Evolutionary conservation across 2,113 vertebrate genomes (phyloP), one percentile per base, ranked within the genome.

Genomic region (Drymodes brunneopygia): DNA sequence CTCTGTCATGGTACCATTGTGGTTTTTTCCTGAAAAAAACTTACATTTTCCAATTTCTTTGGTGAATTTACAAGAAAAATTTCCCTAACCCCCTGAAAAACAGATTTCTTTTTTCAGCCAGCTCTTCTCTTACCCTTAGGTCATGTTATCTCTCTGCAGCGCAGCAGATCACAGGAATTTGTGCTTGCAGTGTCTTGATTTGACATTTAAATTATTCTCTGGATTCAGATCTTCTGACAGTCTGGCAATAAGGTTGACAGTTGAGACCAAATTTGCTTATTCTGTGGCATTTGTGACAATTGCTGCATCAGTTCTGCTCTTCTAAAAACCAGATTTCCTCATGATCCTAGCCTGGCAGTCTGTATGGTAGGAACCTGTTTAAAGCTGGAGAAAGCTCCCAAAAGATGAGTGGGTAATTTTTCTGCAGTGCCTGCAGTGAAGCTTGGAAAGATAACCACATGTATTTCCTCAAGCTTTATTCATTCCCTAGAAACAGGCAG

Each of bases 171-270:
- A 80, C 61, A 77, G 57, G 74, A 82, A 88, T 92, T 83, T 82
- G 85, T 84, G 67, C 90, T 93, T 90, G 64, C 74, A 64, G 51
- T 70, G 60, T 75, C 85, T 95, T 86, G 87, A 94, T 94, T 97
- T 96, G 96, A 96, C 92, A 96, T 96, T 96, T 96, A 96, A 96
- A 91, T 95, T 95, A 90, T 93, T 90, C 82, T 97, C 72, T 72
- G 74, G 80, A 96, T 94, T 96, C 92, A 93, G 88, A 81, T 92
- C 60, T 88, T 84, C 88, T 96, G 96, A 90, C 92, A 95, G 91
- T 96, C 88, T 94, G 92, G 90, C 80, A 86, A 90, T 90, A 71
- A 80, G 75, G 79, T 88, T 96, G 95, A 90, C 90, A 92, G 75
- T 81, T 81, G 72, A 95, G 79, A 90, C 96, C 90, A 94, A 78